These are phyloP conservation scores for Salarias fasciatus DNA, from an alignment of 2,797 vertebrate species.

Conservation along the genomic window DNA sequence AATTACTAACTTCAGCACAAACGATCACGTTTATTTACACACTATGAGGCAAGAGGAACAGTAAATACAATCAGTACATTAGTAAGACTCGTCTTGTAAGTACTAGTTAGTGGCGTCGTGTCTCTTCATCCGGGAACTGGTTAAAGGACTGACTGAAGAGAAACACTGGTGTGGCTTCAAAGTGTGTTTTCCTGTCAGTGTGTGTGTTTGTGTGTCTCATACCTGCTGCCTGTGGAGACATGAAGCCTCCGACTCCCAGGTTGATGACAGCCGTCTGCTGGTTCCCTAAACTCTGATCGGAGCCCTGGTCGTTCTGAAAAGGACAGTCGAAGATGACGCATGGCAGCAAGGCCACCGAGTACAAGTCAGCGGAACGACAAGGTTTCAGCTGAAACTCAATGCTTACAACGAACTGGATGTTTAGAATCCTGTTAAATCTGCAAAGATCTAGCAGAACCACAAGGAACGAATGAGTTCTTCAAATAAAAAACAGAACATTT, in stretches of 20 bases:
- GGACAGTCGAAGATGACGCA: too few species aligned
- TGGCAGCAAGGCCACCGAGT: too few species aligned
- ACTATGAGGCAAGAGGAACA: slow-evolving; percentile 38
- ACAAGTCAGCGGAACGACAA: too few species aligned
- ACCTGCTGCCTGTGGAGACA: slow-evolving; percentile 94
- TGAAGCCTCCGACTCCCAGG: slow-evolving; percentile 93
- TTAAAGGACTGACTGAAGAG: slow-evolving; percentile 28
- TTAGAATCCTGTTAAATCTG: too few species aligned
- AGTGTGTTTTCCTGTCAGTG: slow-evolving; percentile 3
- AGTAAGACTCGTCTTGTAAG: slow-evolving; percentile 52
- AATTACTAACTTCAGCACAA: slow-evolving; percentile 49
- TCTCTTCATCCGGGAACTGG: slow-evolving; percentile 35
- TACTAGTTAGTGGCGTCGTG: slow-evolving; percentile 51
- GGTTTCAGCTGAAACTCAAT: too few species aligned
- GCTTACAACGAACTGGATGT: too few species aligned
- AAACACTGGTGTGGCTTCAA: slow-evolving; percentile 14
- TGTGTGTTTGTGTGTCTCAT: slow-evolving; percentile 47
- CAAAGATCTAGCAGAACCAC: too few species aligned
- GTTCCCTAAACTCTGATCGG: slow-evolving; percentile 90
- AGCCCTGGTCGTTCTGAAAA: slow-evolving; percentile 88
- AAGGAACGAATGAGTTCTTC: too few species aligned
- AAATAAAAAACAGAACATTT: background rate
- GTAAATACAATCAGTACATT: slow-evolving; percentile 45
- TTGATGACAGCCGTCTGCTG: slow-evolving; percentile 96
- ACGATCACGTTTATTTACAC: slow-evolving; percentile 57